These are phyloP conservation scores for Alectoris magna DNA, from an alignment of 2,797 vertebrate genomes.

Conservation along the genomic window DNA sequence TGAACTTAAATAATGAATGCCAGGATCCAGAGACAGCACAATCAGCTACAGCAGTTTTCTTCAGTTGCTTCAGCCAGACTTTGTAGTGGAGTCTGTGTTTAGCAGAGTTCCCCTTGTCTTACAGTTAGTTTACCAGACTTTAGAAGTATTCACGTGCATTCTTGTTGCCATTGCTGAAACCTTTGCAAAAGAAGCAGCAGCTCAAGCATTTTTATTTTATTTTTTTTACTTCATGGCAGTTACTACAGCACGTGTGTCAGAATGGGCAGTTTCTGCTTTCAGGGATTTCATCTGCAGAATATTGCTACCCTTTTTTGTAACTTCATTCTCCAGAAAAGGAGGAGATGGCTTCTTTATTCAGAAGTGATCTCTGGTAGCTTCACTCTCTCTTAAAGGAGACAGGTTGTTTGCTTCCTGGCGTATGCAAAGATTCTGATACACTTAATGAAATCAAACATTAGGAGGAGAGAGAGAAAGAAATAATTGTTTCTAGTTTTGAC, in stretches of 20 bases:
- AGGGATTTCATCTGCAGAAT: neutral
- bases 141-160: neutral
- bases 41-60: slow-evolving; percentile 30
- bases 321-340: neutral
- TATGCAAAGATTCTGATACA: neutral
- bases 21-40: slow-evolving; percentile 62
- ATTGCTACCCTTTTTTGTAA: neutral
- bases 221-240: neutral
- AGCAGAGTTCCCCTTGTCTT: neutral
- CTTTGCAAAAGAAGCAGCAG: neutral
- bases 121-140: neutral
- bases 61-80: slow-evolving; percentile 15
- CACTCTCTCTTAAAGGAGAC: neutral
- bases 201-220: neutral
- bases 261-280: neutral
- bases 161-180: neutral
- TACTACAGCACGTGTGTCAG: neutral
- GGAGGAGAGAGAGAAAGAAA: neutral
- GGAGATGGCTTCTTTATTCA: neutral
- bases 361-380: neutral
- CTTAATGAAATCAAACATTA: neutral
- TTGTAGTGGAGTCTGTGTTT: neutral
- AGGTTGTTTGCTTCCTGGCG: neutral
- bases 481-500: neutral
- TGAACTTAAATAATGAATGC: slow-evolving; percentile 79